Conservation (phyloP, 2,113 vertebrate genomes). For the Octodon degus region DNA sequence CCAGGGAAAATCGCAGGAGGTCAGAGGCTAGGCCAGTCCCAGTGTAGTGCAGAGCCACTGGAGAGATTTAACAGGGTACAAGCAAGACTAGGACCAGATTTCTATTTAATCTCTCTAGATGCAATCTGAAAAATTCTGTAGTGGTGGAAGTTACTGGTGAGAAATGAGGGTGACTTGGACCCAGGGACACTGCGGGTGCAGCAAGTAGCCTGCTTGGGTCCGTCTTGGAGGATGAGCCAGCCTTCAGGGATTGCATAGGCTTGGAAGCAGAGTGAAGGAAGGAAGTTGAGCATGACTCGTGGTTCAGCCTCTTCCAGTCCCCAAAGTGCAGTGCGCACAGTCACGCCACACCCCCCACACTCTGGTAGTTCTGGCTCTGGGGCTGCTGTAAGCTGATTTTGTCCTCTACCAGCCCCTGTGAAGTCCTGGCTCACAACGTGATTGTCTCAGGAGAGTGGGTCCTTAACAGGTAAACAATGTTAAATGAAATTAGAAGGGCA, state of each 20-base stretch:
- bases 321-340: background rate
- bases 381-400: background rate
- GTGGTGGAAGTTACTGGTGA: background rate
- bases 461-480: background rate
- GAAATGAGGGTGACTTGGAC: background rate
- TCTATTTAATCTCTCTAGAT: background rate
- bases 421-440: background rate
- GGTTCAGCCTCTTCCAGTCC: background rate
- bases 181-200: background rate
- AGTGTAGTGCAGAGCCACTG: fast-evolving
- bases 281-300: background rate
- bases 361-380: background rate
- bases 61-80: background rate
- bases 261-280: background rate
- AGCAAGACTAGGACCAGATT: background rate
- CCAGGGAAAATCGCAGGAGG: background rate
- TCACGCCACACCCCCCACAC: no score
- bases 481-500: background rate
- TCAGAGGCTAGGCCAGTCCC: background rate
- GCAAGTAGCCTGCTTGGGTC: no score
- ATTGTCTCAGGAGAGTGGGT: background rate
- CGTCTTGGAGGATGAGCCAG: background rate
- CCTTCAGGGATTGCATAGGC: background rate
- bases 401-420: background rate
- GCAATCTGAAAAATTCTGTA: background rate